A percentile compares a stretch with the other conserved stretches of the same genome.
phyloP scores from a whole-genome alignment of 1,140 invertebrate species.

The Drosophila sproati region DNA sequence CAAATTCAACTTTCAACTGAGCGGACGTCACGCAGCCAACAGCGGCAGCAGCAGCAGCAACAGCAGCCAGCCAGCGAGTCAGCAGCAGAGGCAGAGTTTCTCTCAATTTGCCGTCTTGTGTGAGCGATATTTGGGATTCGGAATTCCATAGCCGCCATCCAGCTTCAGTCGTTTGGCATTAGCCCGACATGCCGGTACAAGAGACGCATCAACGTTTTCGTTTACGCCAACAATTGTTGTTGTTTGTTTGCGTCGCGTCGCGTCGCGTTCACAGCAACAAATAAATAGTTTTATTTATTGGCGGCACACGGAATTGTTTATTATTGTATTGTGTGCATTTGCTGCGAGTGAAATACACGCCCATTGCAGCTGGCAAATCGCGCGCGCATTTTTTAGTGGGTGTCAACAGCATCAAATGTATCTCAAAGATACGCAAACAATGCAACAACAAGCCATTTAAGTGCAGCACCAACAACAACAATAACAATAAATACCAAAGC shows the following conservation, averaged over 20 bases:
- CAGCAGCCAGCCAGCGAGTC: constrained; percentile 11
- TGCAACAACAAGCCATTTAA: constrained; percentile 24
- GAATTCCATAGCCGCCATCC: constrained; percentile 53
- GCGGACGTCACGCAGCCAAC: constrained; percentile 55
- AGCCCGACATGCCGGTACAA: constrained; percentile 74
- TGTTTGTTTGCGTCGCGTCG: constrained; percentile 12
- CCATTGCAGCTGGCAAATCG: constrained; percentile 12
- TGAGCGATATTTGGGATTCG: constrained; percentile 52
- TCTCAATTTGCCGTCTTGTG: constrained; percentile 43
- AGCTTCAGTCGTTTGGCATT: constrained; percentile 68
- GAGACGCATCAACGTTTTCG: constrained; percentile 36
- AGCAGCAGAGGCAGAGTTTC: constrained; percentile 13
- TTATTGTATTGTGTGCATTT: not conserved
- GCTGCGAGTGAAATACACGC: constrained; percentile 23
- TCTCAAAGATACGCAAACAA: constrained; percentile 35
- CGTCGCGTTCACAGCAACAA: constrained; percentile 37
- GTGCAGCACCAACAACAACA: constrained; percentile 16
- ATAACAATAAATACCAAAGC: constrained; percentile 17
- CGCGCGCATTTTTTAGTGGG: constrained; percentile 30
- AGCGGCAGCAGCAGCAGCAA: constrained; percentile 17
- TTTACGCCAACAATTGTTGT: constrained; percentile 29
- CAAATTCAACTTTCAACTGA: constrained; percentile 69
- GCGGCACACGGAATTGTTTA: constrained; percentile 4
- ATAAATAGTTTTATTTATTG: constrained; percentile 18
- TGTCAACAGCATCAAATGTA: constrained; percentile 30